Evolutionary conservation across 2,113 vertebrate species (phyloP).

Genomic region (Aix galericulata): DNA sequence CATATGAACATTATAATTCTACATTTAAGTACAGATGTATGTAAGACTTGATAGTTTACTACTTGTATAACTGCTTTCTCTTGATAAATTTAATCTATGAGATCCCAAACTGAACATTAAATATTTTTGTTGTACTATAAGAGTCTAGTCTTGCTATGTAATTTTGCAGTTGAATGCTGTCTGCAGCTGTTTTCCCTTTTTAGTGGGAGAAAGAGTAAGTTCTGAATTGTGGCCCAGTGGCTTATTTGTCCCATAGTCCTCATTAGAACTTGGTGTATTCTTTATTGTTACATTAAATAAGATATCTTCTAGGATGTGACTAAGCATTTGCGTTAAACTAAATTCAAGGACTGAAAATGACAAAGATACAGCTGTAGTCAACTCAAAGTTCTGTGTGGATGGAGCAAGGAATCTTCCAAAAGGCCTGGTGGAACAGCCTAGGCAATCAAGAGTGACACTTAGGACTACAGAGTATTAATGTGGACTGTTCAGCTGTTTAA

Average conservation of each 20-base stretch:
- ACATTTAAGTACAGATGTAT: neutral
- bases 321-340: neutral
- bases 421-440: neutral
- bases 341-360: neutral
- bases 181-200: neutral
- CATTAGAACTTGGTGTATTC: neutral
- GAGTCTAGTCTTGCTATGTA: neutral
- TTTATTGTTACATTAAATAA: neutral
- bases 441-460: neutral
- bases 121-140: neutral
- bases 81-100: neutral
- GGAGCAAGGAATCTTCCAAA: neutral
- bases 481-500: neutral
- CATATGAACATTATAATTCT: neutral
- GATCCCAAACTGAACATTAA: neutral
- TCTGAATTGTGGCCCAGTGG: neutral
- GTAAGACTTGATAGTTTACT: neutral
- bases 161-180: neutral
- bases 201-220: neutral
- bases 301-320: neutral
- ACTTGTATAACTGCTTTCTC: neutral
- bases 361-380: neutral
- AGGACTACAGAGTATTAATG: too few species aligned
- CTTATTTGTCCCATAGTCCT: neutral
- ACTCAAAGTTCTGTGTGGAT: neutral